Conservation (phyloP, 1,140 invertebrate genomes). For the Brachionus rubens region DNA sequence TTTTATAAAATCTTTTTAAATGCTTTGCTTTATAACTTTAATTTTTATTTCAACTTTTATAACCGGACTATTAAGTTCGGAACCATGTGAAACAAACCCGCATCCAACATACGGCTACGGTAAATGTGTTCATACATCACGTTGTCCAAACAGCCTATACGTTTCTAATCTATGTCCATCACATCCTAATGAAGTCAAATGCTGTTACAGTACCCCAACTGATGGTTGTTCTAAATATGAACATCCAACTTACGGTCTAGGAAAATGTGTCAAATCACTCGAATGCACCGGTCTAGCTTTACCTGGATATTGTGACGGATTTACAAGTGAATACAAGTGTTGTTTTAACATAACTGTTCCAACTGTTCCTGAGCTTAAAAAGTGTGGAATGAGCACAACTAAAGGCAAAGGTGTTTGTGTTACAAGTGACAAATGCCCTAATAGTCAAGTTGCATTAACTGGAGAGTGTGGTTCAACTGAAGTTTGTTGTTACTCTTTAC, state of each 20-base stretch:
- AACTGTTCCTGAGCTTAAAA: background rate
- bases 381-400: conserved; percentile 14
- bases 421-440: background rate
- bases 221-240: background rate
- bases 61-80: background rate
- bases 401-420: conserved; percentile 46
- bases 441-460: background rate
- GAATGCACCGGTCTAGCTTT: conserved; percentile 12
- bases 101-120: conserved; percentile 39
- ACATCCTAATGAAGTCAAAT: conserved; percentile 22
- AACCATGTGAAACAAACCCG: background rate
- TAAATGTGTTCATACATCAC: conserved; percentile 8
- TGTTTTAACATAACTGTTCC: conserved; percentile 19
- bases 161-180: conserved; percentile 20
- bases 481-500: conserved; percentile 43
- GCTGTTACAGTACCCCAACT: conserved; percentile 39
- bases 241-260: conserved; percentile 38
- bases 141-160: conserved; percentile 18
- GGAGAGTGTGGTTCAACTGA: conserved; percentile 4
- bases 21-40: background rate
- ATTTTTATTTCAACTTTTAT: background rate
- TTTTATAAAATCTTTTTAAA: background rate
- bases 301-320: conserved; percentile 38
- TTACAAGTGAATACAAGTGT: conserved; percentile 9
- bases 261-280: conserved; percentile 14